A percentile compares a stretch with the other conserved stretches of the same genome.
Evolutionary conservation across 2,888 invertebrate genomes (phyloP).

Genomic region (Hirtodrosophila trivittata): DNA sequence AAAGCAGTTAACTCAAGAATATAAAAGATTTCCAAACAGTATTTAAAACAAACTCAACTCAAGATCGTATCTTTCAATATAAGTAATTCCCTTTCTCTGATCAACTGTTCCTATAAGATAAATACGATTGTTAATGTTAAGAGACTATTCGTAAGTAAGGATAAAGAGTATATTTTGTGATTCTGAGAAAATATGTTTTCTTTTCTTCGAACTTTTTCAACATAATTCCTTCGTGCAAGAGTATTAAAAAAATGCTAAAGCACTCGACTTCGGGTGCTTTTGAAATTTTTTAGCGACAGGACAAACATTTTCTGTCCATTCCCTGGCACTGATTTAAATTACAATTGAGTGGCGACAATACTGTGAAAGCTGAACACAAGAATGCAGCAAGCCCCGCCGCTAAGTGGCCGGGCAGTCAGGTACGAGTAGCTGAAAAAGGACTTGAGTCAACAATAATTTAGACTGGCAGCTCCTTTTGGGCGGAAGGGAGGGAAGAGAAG

Average conservation of each 20-base stretch:
- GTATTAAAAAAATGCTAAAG: conserved; percentile 11
- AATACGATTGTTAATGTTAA: too few relatives aligned
- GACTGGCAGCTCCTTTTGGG: conserved; percentile 26
- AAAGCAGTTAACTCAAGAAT: too few relatives aligned
- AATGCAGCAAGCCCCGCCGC: conserved; percentile 38
- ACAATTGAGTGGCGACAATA: conserved; percentile 79
- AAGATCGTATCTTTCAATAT: too few relatives aligned
- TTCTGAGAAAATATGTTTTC: too few relatives aligned
- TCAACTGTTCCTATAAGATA: too few relatives aligned
- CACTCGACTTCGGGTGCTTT: conserved; percentile 28
- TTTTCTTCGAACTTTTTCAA: neutral
- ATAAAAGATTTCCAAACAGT: too few relatives aligned
- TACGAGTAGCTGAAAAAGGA: conserved; percentile 40
- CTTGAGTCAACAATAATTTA: conserved; percentile 79
- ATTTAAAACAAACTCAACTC: too few relatives aligned
- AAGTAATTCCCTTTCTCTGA: too few relatives aligned
- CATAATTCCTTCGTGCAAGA: neutral
- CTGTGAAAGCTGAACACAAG: conserved; percentile 49
- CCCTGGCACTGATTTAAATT: conserved; percentile 68
- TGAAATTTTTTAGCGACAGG: conserved; percentile 18
- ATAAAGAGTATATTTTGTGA: too few relatives aligned
- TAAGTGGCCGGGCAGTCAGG: conserved; percentile 58
- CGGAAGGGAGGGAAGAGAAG: neutral
- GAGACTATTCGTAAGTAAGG: too few relatives aligned
- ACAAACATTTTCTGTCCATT: conserved; percentile 51